Conservation (phyloP, 2,888 invertebrate species). For the Blastobasis lacticolella region DNA sequence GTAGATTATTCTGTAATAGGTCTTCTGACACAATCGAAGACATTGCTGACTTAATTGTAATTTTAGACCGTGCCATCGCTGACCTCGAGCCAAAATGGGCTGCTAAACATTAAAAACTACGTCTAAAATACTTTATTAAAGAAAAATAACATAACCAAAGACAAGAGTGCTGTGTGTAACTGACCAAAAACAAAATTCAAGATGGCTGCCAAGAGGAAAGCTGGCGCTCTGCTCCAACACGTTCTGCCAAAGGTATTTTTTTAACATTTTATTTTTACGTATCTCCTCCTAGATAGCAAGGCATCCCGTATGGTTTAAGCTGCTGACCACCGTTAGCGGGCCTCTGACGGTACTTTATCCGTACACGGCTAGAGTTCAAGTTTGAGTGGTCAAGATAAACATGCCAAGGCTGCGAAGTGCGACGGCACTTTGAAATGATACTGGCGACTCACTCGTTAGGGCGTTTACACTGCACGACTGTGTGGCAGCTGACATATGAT, state of each 20-base stretch:
- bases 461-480: slow-evolving; percentile 10
- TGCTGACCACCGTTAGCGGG: slow-evolving; percentile 5
- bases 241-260: slow-evolving; percentile 70
- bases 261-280: slow-evolving; percentile 30
- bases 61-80: too few relatives aligned
- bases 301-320: slow-evolving; percentile 11
- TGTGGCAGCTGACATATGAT: too few relatives aligned
- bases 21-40: too few relatives aligned
- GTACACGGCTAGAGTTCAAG: slow-evolving; percentile 4
- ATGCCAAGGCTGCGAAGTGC: slow-evolving; percentile 46
- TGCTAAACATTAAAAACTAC: too few relatives aligned
- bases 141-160: slow-evolving; percentile 36
- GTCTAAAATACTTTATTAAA: background rate
- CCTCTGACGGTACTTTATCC: background rate
- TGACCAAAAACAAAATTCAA: slow-evolving; percentile 41
- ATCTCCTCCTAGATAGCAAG: slow-evolving; percentile 27
- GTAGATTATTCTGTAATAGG: too few relatives aligned
- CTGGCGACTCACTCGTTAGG: slow-evolving; percentile 29
- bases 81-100: too few relatives aligned
- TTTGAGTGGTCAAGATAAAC: slow-evolving; percentile 31
- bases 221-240: slow-evolving; percentile 83
- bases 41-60: too few relatives aligned
- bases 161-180: slow-evolving; percentile 53
- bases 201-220: slow-evolving; percentile 85
- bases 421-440: slow-evolving; percentile 45